Percentiles rank a stretch among this genome's conserved stretches.
phyloP scores from a whole-genome alignment of 2,797 vertebrate genomes.

The Lates japonicus region DNA sequence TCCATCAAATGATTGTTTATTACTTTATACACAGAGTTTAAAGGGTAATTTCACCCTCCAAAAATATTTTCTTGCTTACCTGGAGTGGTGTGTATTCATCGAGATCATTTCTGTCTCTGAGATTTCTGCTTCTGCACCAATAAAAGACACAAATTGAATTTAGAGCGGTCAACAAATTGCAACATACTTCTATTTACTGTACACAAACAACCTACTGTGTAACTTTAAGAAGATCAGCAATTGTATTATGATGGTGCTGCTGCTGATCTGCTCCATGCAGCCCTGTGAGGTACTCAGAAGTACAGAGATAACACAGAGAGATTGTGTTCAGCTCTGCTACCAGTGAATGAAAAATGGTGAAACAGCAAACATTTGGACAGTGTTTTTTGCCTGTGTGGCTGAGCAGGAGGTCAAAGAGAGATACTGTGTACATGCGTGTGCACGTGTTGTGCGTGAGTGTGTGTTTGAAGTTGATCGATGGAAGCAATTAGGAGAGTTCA shows the following conservation, averaged over 20 bases:
- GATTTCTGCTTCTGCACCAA: not conserved
- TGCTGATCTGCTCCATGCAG: not conserved
- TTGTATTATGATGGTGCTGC: not conserved
- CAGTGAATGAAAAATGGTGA: constrained; percentile 5
- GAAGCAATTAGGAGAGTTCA: constrained; percentile 54
- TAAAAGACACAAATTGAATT: not conserved
- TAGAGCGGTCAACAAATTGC: not conserved
- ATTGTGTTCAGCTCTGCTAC: not conserved
- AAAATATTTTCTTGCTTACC: not conserved
- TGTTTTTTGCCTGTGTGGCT: not conserved
- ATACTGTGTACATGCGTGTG: not conserved
- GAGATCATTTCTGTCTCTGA: not conserved
- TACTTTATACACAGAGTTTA: not conserved
- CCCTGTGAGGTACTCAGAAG: not conserved
- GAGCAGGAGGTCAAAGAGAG: constrained; percentile 13
- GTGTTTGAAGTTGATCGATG: constrained; percentile 48
- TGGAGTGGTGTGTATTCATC: not conserved
- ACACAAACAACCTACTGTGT: not conserved
- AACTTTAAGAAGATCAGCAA: not conserved
- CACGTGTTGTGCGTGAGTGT: not conserved
- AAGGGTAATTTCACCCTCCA: not conserved
- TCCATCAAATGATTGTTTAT: not conserved
- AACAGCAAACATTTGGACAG: constrained; percentile 17
- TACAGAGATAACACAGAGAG: not conserved
- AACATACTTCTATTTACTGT: not conserved